Conservation (phyloP, 2,888 invertebrate species). For the Stenodera caucasica region DNA sequence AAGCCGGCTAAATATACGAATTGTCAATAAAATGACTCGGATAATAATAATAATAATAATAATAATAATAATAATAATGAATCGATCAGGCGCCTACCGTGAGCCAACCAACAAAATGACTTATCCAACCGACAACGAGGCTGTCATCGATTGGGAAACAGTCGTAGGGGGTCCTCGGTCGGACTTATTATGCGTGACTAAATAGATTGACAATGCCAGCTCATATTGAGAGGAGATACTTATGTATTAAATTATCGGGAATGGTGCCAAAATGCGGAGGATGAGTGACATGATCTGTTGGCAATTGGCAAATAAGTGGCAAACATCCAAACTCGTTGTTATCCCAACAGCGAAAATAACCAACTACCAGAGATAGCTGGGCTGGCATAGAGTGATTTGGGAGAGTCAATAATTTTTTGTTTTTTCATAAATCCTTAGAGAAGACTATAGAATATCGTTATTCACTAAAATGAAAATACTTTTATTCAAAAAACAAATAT, state of each 20-base stretch:
- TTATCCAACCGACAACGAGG: background rate
- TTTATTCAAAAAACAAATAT: background rate
- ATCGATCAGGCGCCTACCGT: background rate
- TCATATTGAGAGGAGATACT: too few relatives aligned
- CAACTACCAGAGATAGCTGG: background rate
- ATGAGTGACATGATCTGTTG: conserved; percentile 29
- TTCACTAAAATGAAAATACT: background rate
- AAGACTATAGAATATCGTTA: background rate
- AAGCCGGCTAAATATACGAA: too few relatives aligned
- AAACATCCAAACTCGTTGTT: conserved; percentile 18
- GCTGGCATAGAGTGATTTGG: too few relatives aligned
- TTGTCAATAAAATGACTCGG: too few relatives aligned
- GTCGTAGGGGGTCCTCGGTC: background rate
- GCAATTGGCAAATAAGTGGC: conserved; percentile 24
- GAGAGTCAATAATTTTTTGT: too few relatives aligned
- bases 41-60: too few relatives aligned
- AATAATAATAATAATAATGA: background rate
- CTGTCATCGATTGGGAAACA: conserved; percentile 6
- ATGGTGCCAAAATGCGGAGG: conserved; percentile 25
- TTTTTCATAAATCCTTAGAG: too few relatives aligned
- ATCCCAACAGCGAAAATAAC: conserved; percentile 5
- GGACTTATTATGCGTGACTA: conserved; percentile 22
- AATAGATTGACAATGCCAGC: conserved; percentile 27
- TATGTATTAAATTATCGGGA: conserved; percentile 18
- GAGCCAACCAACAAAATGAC: too few relatives aligned